Percentiles rank a stretch among this genome's conserved stretches.
phyloP scores from a whole-genome alignment of 2,113 vertebrate species.

The Pygoscelis antarcticus region DNA sequence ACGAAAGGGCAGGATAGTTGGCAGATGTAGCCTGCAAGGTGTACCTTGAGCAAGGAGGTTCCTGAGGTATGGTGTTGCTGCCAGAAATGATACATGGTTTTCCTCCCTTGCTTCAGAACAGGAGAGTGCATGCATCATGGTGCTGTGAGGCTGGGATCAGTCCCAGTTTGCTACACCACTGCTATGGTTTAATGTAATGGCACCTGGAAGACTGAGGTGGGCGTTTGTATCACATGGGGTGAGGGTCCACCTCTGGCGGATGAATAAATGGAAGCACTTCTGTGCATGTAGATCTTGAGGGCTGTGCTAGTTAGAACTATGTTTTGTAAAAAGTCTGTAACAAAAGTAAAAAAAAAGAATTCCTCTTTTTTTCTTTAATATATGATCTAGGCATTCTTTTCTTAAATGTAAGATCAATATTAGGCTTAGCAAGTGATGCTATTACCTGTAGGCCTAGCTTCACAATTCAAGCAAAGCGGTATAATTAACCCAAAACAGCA shows the following conservation, averaged over 20 bases:
- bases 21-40: neutral
- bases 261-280: neutral
- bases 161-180: neutral
- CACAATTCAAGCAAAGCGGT: neutral
- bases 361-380: no score
- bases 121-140: rapidly evolving
- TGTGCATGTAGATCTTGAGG: neutral
- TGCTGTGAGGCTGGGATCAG: neutral
- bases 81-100: neutral
- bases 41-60: rapidly evolving
- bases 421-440: neutral
- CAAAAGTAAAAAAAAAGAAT: neutral
- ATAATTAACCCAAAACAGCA: neutral
- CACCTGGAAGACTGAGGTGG: neutral
- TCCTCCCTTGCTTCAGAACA: neutral
- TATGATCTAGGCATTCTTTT: neutral
- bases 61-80: neutral
- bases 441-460: neutral
- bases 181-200: neutral
- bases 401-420: neutral
- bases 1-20: neutral
- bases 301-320: neutral
- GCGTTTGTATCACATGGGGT: rapidly evolving
- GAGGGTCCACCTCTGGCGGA: neutral
- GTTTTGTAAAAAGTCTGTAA: neutral